Evolutionary conservation across 1,140 invertebrate genomes (phyloP).

Genomic region (Hycleus cichorii): DNA sequence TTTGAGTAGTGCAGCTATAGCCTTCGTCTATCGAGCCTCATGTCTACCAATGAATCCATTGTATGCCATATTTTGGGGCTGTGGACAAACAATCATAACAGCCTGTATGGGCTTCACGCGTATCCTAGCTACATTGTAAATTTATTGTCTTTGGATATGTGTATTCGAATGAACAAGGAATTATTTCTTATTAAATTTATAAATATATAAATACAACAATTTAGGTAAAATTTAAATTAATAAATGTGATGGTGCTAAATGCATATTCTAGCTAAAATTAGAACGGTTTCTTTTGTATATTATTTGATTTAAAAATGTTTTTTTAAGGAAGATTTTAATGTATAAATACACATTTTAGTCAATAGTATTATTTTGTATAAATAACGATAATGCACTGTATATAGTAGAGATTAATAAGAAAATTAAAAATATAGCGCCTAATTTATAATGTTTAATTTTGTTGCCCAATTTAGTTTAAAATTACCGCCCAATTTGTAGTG

Average conservation of each 20-base stretch:
- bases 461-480: no score
- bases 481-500: no score
- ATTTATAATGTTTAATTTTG: no score
- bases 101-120: constrained; percentile 85
- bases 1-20: constrained; percentile 85
- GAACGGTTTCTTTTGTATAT: constrained; percentile 2
- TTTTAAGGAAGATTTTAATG: background rate
- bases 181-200: constrained; percentile 10
- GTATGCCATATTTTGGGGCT: constrained; percentile 87
- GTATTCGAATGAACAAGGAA: constrained; percentile 1
- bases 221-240: constrained; percentile 18
- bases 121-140: constrained; percentile 84
- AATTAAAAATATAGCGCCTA: no score
- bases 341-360: background rate
- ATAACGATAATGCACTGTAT: background rate
- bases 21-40: constrained; percentile 86
- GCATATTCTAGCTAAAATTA: constrained; percentile 23
- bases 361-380: constrained; percentile 4
- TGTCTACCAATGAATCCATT: constrained; percentile 80
- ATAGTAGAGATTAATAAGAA: background rate
- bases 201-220: constrained; percentile 8
- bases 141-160: background rate
- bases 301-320: background rate
- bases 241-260: constrained; percentile 39
- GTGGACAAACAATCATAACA: constrained; percentile 84